Base-by-base conservation (phyloP, 2,888 invertebrate genomes). In the Piscicola geometra region DNA sequence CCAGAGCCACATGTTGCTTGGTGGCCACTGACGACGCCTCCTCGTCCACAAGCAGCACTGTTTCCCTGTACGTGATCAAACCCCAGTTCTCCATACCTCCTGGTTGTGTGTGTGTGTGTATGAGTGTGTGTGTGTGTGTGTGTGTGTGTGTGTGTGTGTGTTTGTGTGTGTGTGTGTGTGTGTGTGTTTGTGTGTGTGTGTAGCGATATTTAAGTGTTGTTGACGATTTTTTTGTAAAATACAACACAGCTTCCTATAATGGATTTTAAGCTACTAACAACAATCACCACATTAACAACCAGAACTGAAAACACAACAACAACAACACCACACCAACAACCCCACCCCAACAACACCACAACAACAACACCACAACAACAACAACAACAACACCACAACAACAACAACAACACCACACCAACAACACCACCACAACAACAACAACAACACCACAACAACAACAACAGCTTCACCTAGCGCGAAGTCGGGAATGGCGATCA, bases 31-130 rank as follows among this genome's bases (percentile, higher is more conserved):
- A 94, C 0, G 95, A 93, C 83, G 94, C 92, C 81, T 91, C 89
- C 0, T 92, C 91, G 87, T 98, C 97, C 2, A 94, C 92, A 47
- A 97, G 87, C 0, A 97, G 88, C 80, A 92, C 92, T 5, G 92
- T 92, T 85, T 97, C 97, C 78, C 96, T 89, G 83, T 92, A 94
- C n/a, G 93, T 94, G 47, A 94, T 92, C 33, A 94, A 87, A 12
- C 97, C 97, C 97, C 97, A 98, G 86, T 98, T 98, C 86, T 97
- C 96, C 96, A 97, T 97, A 76, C 97, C 96, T 80, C 94, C 92
- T 78, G 50, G 21, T 30, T 35, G 18, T 1, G 35, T 0, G 21
- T 30, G 36, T 36, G 71, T n/a, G 47, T 1, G 12, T 30, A 21
- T 21, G n/a, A 25, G 32, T 50, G 50, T 71, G 71, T 41, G 30